phyloP scores from a whole-genome alignment of 2,888 invertebrate species.

The Aspidiotus destructor region DNA sequence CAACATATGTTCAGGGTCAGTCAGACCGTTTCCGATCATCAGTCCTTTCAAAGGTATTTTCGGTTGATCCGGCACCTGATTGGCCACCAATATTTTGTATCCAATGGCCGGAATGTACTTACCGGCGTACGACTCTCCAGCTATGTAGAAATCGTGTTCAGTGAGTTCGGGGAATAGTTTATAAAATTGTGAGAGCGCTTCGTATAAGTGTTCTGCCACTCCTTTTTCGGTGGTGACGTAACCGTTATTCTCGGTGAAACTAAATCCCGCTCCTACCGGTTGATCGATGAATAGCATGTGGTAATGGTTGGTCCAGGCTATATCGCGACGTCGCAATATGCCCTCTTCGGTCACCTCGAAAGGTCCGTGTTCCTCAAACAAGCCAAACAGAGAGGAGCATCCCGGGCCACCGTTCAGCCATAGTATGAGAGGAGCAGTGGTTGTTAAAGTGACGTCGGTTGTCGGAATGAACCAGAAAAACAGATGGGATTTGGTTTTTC shows the following conservation, averaged over 20 bases:
- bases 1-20: constrained; percentile 64
- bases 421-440: constrained; percentile 47
- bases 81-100: constrained; percentile 58
- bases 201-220: constrained; percentile 69
- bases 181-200: constrained; percentile 70
- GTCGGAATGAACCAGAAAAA: constrained; percentile 42
- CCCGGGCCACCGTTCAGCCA: constrained; percentile 85
- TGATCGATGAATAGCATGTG: constrained; percentile 83
- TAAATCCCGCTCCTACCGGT: constrained; percentile 85
- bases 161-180: constrained; percentile 66
- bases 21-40: constrained; percentile 57
- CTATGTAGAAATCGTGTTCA: constrained; percentile 67
- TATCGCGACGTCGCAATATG: constrained; percentile 50
- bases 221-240: constrained; percentile 69
- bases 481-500: constrained; percentile 45
- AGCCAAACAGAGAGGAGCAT: constrained; percentile 64
- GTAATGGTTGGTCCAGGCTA: constrained; percentile 69
- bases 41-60: constrained; percentile 64
- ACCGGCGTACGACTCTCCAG: constrained; percentile 69
- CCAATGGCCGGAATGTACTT: constrained; percentile 54
- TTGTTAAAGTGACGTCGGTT: constrained; percentile 40
- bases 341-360: constrained; percentile 45
- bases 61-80: constrained; percentile 46
- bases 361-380: constrained; percentile 79
- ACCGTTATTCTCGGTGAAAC: constrained; percentile 66